These are phyloP conservation scores for Sitta europaea DNA, from an alignment of 2,113 vertebrate species.

Conservation along the genomic window DNA sequence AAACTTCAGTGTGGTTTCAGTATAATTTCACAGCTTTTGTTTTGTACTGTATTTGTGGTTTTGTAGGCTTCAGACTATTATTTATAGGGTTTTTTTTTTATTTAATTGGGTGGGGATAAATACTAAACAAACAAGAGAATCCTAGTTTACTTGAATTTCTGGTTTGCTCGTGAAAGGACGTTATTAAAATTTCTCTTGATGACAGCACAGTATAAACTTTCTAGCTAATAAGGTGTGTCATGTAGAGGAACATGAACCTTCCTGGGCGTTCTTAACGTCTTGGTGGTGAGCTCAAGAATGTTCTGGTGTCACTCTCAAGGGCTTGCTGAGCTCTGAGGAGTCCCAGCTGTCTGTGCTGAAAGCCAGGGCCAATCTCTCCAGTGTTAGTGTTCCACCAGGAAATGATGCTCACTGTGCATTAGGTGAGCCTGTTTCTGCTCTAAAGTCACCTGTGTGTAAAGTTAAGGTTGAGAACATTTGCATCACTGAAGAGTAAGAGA, in stretches of 20 bases:
- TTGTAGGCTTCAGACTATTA: conserved; percentile 18
- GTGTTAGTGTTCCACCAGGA: background rate
- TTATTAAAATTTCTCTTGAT: conserved; percentile 44
- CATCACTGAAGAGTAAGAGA: background rate
- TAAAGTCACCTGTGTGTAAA: background rate
- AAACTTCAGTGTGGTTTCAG: background rate
- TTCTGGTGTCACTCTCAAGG: background rate
- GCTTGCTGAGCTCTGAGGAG: background rate
- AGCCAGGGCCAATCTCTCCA: background rate
- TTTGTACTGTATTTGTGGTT: conserved; percentile 16
- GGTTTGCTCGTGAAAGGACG: conserved; percentile 53
- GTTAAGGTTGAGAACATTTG: background rate
- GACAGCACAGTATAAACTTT: conserved; percentile 17
- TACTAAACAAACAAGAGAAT: conserved; percentile 32
- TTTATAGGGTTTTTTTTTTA: background rate
- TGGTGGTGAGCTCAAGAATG: background rate
- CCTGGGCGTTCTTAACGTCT: background rate
- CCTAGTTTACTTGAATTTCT: conserved; percentile 58
- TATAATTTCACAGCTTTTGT: conserved; percentile 34
- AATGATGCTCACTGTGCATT: background rate
- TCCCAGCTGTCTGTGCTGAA: background rate
- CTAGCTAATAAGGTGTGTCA: conserved; percentile 28
- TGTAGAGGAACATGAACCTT: background rate
- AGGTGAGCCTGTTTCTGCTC: background rate
- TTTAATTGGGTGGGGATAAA: conserved; percentile 21